Evolutionary conservation across 1,140 invertebrate species (phyloP), one percentile per base, ranked within the genome.

Genomic region (Armadillidium nasatum): DNA sequence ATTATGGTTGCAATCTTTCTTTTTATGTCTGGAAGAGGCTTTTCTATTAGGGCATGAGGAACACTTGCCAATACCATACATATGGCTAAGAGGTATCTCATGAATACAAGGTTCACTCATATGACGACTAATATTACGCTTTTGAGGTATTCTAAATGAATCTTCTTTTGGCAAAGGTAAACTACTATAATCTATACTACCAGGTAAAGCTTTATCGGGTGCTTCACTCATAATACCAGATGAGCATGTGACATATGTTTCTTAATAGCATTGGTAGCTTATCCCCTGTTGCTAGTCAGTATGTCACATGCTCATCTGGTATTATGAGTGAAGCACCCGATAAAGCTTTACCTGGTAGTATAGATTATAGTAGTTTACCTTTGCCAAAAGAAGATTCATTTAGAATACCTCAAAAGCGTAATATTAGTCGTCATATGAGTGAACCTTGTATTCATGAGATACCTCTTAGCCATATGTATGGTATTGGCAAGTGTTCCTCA

Each of bases 361-460:
- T 60, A 60, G 50, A 60, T 60, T 60, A 60, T 60, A 60, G 50
- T 19, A 60, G 50, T 7, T 60, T 60, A 19, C 50, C 50, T 60
- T 60, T 60, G 50, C 50, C 11, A 19, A 60, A 19, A 60, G 50
- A 60, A 19, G 50, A 60, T 15, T 60, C 50, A 15, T 60, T 60
- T 60, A 60, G 50, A 19, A 15, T 60, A 19, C 19, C 50, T 13
- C 11, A 60, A 15, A 60, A 60, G 19, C 50, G 50, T 60, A 13
- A 60, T 60, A 60, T 60, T 60, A 60, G 50, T 60, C 50, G 50
- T 60, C 50, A 60, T 7, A 60, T 60, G 50, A 60, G 50, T 19
- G 50, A 60, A 19, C 50, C 50, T 13, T 60, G 50, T 19, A 60
- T 60, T 60, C 50, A 60, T 60, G 50, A 60, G 19, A 60, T 60